Conservation (phyloP, 2,113 vertebrate genomes). For the Recurvirostra avosetta region DNA sequence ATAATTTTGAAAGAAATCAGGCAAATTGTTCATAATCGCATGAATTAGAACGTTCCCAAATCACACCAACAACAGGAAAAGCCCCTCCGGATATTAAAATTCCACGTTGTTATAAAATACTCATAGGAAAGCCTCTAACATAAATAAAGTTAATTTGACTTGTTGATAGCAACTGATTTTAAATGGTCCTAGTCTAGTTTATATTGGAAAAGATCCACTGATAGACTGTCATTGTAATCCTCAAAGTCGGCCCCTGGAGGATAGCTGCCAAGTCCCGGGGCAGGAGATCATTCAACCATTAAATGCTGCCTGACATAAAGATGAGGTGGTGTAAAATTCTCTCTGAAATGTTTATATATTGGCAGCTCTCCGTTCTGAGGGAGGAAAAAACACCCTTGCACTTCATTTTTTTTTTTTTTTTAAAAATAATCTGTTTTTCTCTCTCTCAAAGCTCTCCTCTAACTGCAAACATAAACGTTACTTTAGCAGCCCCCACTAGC, state of each 20-base stretch:
- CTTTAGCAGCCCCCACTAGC: conserved; percentile 59
- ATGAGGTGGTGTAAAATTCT: conserved; percentile 68
- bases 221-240: conserved; percentile 57
- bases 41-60: conserved; percentile 16
- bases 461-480: conserved; percentile 53
- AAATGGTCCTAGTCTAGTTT: conserved; percentile 59
- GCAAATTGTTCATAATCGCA: neutral
- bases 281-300: conserved; percentile 56
- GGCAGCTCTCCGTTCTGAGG: conserved; percentile 26
- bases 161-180: conserved; percentile 62
- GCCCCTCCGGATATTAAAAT: conserved; percentile 37
- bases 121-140: conserved; percentile 35
- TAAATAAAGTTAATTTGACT: conserved; percentile 57
- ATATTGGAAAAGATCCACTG: conserved; percentile 57
- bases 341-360: conserved; percentile 69
- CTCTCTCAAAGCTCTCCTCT: conserved; percentile 54
- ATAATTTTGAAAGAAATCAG: neutral
- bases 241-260: conserved; percentile 32
- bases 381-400: conserved; percentile 55
- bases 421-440: conserved; percentile 28
- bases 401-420: neutral
- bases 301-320: conserved; percentile 71
- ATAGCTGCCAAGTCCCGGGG: conserved; percentile 51
- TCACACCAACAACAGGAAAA: conserved; percentile 1
- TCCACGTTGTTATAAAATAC: conserved; percentile 36